Conservation (phyloP, 2,797 vertebrate genomes). For the Melanotaenia parkinsoni region DNA sequence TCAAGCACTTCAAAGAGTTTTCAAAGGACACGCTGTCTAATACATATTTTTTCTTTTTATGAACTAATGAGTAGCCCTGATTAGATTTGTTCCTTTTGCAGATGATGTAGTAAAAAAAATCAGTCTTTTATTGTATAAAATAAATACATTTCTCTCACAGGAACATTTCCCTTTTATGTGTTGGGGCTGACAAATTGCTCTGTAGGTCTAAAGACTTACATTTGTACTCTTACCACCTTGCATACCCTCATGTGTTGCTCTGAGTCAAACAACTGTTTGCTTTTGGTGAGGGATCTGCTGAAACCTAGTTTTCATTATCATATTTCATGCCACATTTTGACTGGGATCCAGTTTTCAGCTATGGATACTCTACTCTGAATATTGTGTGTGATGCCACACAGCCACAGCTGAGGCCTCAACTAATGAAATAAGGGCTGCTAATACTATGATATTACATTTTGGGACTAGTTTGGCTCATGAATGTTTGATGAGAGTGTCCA, state of each 20-base stretch:
- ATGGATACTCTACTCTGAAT: constrained; percentile 15
- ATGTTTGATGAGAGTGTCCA: constrained; percentile 79
- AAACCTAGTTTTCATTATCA: constrained; percentile 52
- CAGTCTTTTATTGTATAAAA: background rate
- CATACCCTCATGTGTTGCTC: constrained; percentile 34
- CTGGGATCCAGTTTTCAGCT: constrained; percentile 26
- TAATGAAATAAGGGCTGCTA: constrained; percentile 60
- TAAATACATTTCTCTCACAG: background rate
- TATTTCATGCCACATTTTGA: constrained; percentile 57
- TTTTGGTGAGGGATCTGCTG: constrained; percentile 47
- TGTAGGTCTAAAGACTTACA: background rate
- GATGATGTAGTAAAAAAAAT: background rate
- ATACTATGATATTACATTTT: constrained; percentile 75
- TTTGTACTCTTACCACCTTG: constrained; percentile 37
- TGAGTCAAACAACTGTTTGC: constrained; percentile 9
- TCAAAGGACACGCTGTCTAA: background rate
- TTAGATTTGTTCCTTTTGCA: background rate
- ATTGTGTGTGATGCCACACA: constrained; percentile 22
- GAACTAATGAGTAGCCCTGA: no score
- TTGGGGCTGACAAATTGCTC: background rate
- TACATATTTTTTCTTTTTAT: no score
- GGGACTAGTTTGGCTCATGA: constrained; percentile 70
- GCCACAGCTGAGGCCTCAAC: constrained; percentile 38
- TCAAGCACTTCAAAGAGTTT: no score
- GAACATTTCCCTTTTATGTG: background rate